phyloP scores from a whole-genome alignment of 2,113 vertebrate species.

The Tamias sibiricus region DNA sequence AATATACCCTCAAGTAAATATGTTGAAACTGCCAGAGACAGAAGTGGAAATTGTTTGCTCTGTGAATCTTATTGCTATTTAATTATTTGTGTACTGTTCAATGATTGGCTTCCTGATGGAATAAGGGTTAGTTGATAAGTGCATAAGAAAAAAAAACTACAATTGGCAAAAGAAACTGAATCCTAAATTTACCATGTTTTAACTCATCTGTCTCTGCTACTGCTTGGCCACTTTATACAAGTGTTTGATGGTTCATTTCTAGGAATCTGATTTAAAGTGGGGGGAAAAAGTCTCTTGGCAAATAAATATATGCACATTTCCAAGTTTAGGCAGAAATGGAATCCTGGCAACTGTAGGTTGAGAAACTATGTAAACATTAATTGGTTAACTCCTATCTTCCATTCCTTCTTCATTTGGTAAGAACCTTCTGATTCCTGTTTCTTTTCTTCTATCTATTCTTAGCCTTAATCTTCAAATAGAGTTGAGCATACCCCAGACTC shows the following conservation, averaged over 20 bases:
- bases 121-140: not conserved
- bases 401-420: not conserved
- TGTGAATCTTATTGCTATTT: constrained; percentile 53
- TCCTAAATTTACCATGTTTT: not conserved
- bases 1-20: constrained; percentile 66
- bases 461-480: not conserved
- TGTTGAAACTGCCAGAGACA: constrained; percentile 37
- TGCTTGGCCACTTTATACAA: not conserved
- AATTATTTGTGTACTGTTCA: constrained; percentile 66
- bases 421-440: not conserved
- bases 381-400: not conserved
- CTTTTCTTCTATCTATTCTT: not conserved
- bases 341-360: not conserved
- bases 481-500: not conserved
- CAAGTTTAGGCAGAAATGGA: constrained; percentile 18
- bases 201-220: not conserved
- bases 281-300: constrained; percentile 7
- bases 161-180: constrained; percentile 6
- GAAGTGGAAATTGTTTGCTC: constrained; percentile 63
- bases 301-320: not conserved
- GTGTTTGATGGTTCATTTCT: not conserved
- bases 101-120: constrained; percentile 26
- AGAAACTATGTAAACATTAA: not conserved
- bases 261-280: constrained; percentile 4
- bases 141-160: not conserved